These are phyloP conservation scores for Bagarius yarrelli DNA, from an alignment of 2,113 vertebrate genomes.

Conservation along the genomic window DNA sequence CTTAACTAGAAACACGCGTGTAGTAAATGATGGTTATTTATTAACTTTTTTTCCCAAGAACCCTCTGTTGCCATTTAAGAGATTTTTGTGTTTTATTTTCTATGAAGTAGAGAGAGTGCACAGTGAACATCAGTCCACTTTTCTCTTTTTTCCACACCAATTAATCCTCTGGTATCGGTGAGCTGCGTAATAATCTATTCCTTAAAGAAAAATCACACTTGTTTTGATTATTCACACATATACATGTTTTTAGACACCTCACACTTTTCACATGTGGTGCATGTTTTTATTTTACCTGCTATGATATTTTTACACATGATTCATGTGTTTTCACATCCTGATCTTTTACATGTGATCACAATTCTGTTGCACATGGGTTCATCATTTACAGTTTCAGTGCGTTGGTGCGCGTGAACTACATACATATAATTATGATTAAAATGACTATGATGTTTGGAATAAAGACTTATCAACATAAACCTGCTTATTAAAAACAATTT, in stretches of 20 bases:
- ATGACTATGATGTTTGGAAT: not conserved
- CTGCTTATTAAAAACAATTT: not conserved
- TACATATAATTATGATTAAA: not conserved
- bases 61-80: slow-evolving; percentile 45
- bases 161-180: slow-evolving; percentile 14
- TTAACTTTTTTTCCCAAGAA: slow-evolving; percentile 40
- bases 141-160: slow-evolving; percentile 26
- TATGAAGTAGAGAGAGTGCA: slow-evolving; percentile 42
- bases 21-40: slow-evolving; percentile 51
- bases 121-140: slow-evolving; percentile 32
- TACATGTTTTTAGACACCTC: not conserved
- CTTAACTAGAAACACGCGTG: slow-evolving; percentile 35
- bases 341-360: not conserved
- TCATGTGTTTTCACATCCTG: not conserved
- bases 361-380: not conserved
- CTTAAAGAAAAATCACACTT: not conserved
- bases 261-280: not conserved
- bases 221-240: not conserved
- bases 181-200: not conserved
- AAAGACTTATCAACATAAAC: not conserved
- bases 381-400: not conserved
- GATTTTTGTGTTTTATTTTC: slow-evolving; percentile 46
- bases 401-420: too few species aligned
- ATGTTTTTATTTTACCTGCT: not conserved
- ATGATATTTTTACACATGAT: not conserved